Percentiles rank a stretch among this genome's conserved stretches.
phyloP scores from a whole-genome alignment of 2,797 vertebrate genomes.

The Cuculus canorus region DNA sequence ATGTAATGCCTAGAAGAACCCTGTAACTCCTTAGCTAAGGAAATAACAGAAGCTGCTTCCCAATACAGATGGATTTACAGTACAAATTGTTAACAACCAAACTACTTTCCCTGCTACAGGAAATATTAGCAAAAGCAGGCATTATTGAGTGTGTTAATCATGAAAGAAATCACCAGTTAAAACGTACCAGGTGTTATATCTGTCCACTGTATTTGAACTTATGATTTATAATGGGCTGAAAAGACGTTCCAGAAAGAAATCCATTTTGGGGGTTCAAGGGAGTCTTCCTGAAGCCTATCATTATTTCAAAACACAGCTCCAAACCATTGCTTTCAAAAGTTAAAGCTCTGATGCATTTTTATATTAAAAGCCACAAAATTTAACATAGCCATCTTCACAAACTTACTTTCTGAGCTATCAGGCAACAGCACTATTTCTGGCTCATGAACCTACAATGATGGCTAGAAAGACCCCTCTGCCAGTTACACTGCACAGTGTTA shows the following conservation, averaged over 20 bases:
- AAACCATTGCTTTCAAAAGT: background rate
- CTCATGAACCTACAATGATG: background rate
- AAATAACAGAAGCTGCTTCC: background rate
- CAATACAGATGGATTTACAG: background rate
- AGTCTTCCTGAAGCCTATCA: background rate
- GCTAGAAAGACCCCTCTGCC: background rate
- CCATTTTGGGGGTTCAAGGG: accelerated
- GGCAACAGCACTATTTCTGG: background rate
- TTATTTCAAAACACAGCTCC: background rate
- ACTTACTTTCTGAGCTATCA: background rate
- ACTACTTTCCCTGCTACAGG: background rate
- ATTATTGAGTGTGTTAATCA: constrained; percentile 7
- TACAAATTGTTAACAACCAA: background rate
- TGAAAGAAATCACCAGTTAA: constrained; percentile 5
- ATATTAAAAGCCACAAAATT: background rate
- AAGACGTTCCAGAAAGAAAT: background rate
- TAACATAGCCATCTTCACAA: background rate
- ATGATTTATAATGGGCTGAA: background rate
- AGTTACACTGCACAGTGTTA: background rate
- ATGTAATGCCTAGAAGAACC: background rate
- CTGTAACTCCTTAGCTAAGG: background rate
- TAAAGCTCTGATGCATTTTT: background rate
- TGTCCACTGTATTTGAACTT: background rate
- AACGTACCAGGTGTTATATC: background rate
- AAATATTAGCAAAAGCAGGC: background rate